Base-by-base conservation (phyloP, 2,113 vertebrate species). In the Pangasianodon hypophthalmus region DNA sequence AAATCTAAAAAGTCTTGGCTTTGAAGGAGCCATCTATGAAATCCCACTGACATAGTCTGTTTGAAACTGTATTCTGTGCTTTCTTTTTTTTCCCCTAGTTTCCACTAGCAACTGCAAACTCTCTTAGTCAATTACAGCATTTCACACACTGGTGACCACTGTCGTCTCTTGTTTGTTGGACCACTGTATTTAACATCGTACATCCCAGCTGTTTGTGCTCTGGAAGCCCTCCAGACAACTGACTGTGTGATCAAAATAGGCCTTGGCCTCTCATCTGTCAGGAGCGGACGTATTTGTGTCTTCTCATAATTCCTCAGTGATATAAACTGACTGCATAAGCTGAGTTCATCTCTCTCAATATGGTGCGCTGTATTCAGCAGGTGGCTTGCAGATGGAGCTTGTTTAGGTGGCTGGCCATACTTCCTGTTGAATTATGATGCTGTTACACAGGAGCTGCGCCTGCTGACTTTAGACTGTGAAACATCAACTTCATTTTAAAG, bases 301-400 rank as follows among this genome's bases (percentile, higher is more conserved):
- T 80, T 88, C 21, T 56, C 24, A 21, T 41, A 67, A 41, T 60
- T 75, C 32, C 69, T 60, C 75, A 44, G 50, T 71, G 26, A 88
- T 67, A 21, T 50, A 10, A 81, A 67, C 64, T 73, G 87, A 82
- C 86, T 88, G 24, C 32, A 29, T 87, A 73, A 86, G 87, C 62
- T 54, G 62, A 88, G 84, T 46, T 89, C 26, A 87, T 83, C 84
- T 90, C 89, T 48, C 4, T 75, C 89, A 88, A 69, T 90, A 85
- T 93, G 90, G 69, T 90, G 64, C 37, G 32, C 73, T 69, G 67
- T 41, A n/a, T 90, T 79, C 89, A 90, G 88, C 90, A 93, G 90
- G 83, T 90, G 90, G 85, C 13, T 87, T 88, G 26, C 88, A 93
- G 88, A 93, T 92, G 92, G 86, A 80, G 88, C 75, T 37, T 54